Conservation (phyloP, 2,888 invertebrate species). For the Athrips mouffetella region DNA sequence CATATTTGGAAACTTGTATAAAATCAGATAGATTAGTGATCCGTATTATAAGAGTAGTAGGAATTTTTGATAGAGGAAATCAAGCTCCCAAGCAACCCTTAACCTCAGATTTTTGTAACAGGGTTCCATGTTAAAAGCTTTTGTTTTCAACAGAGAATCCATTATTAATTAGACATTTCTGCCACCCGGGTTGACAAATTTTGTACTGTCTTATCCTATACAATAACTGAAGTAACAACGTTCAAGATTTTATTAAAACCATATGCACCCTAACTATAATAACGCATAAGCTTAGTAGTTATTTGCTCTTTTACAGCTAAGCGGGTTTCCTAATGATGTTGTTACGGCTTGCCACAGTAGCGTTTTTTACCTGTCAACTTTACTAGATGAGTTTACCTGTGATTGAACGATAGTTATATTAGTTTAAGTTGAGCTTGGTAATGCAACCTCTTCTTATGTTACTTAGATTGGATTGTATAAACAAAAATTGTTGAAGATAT, state of each 20-base stretch:
- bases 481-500: too few relatives aligned
- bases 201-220: too few relatives aligned
- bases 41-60: too few relatives aligned
- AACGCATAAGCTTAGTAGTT: constrained; percentile 60
- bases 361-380: constrained; percentile 60
- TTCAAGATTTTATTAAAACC: constrained; percentile 4
- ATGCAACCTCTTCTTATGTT: not conserved
- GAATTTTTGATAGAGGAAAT: too few relatives aligned
- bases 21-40: too few relatives aligned
- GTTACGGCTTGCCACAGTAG: constrained; percentile 53
- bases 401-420: constrained; percentile 10
- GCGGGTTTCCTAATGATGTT: constrained; percentile 58
- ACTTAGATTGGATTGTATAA: constrained; percentile 2
- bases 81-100: too few relatives aligned
- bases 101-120: too few relatives aligned
- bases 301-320: constrained; percentile 56
- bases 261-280: constrained; percentile 42
- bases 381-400: constrained; percentile 18
- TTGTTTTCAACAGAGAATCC: too few relatives aligned
- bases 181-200: too few relatives aligned
- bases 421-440: not conserved
- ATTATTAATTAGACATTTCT: too few relatives aligned
- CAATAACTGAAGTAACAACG: not conserved
- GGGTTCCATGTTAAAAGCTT: too few relatives aligned
- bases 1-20: too few relatives aligned